Percentiles rank a stretch among this genome's conserved stretches.
These are phyloP conservation scores for Hippocampus comes DNA, from an alignment of 2,113 vertebrate genomes.

Conservation along the genomic window DNA sequence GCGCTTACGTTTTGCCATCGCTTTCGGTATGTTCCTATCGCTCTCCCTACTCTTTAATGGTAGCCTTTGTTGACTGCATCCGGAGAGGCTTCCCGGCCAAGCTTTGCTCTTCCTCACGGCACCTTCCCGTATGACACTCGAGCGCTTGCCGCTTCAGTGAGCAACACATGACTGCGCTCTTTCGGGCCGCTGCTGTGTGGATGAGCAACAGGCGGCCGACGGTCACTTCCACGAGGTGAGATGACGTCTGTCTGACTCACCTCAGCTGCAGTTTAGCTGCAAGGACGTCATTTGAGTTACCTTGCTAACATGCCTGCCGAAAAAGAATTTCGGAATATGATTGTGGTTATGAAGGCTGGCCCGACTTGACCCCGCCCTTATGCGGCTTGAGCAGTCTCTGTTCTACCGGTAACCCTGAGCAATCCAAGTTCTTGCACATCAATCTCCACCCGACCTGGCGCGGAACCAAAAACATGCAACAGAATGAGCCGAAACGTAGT, in stretches of 20 bases:
- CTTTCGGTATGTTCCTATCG: neutral
- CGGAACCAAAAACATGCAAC: neutral
- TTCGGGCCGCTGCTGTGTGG: neutral
- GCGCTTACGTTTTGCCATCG: neutral
- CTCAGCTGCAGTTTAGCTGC: slow-evolving; percentile 4
- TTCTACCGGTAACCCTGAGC: neutral
- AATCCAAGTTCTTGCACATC: neutral
- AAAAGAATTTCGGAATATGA: neutral
- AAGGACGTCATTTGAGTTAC: slow-evolving; percentile 10
- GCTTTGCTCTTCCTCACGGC: neutral
- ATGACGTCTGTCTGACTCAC: slow-evolving; percentile 46
- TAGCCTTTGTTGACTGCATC: neutral
- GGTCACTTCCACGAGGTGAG: neutral
- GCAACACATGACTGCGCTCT: slow-evolving; percentile 1
- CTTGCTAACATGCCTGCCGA: neutral
- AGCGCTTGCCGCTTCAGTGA: slow-evolving; percentile 9
- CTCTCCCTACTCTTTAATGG: neutral
- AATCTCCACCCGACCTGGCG: neutral
- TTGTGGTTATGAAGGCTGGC: neutral
- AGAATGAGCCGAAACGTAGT: neutral
- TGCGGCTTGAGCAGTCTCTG: neutral
- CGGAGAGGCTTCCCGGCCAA: neutral
- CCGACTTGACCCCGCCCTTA: neutral
- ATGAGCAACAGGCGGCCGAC: neutral
- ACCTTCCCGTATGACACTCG: slow-evolving; percentile 11